Conservation (phyloP, 2,113 vertebrate genomes). For the Malurus elegans region DNA sequence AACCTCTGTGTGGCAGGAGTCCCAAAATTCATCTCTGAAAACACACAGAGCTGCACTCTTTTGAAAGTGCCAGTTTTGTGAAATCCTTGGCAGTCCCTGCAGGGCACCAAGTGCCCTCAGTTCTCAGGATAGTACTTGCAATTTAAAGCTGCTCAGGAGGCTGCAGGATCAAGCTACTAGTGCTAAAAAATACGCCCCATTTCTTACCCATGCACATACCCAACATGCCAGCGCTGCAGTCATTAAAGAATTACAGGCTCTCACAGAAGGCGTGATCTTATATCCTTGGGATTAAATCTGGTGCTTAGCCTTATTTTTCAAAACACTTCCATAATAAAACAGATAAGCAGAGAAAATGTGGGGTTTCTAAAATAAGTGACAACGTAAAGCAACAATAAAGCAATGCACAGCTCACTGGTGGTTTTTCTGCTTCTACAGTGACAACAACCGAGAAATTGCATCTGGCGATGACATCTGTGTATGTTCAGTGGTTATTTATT, state of each 20-base stretch:
- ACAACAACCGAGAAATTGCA: background rate
- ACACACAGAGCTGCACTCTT: slow-evolving; percentile 20
- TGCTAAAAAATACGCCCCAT: background rate
- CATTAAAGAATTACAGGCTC: slow-evolving; percentile 24
- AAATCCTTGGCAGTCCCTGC: slow-evolving; percentile 33
- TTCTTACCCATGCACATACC: background rate
- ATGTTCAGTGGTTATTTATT: background rate
- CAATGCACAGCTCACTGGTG: background rate
- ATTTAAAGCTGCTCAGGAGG: slow-evolving; percentile 20
- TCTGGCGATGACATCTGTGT: slow-evolving; percentile 27
- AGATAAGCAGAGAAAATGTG: background rate
- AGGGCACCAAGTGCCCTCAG: background rate
- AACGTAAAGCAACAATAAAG: background rate
- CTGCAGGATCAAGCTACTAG: background rate
- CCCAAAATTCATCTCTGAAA: slow-evolving; percentile 53
- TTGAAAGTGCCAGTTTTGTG: background rate
- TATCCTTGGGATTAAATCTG: background rate
- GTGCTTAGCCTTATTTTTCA: slow-evolving; percentile 22
- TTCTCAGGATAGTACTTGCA: slow-evolving; percentile 22
- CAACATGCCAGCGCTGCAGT: background rate
- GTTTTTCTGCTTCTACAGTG: background rate
- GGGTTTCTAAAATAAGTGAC: background rate
- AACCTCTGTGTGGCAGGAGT: slow-evolving; percentile 27
- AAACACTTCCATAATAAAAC: slow-evolving; percentile 6
- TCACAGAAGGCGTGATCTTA: background rate